phyloP scores from a whole-genome alignment of 2,797 vertebrate species.

The Leucoraja ocellata region DNA sequence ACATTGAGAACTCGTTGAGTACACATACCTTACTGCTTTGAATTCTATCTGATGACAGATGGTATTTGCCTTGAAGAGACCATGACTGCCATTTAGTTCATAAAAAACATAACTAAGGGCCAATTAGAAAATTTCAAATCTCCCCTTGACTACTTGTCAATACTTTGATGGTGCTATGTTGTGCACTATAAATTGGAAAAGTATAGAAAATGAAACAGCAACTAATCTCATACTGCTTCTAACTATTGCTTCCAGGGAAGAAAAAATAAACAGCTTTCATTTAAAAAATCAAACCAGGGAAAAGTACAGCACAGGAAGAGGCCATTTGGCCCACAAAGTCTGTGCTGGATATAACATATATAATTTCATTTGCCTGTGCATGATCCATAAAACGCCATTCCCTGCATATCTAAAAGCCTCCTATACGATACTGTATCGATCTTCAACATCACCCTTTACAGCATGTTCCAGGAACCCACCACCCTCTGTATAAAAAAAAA shows the following conservation, averaged over 20 bases:
- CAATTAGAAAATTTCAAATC: not conserved
- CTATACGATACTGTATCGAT: too few species aligned
- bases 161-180: not conserved
- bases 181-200: not conserved
- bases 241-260: not conserved
- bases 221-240: not conserved
- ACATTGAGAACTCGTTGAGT: too few species aligned
- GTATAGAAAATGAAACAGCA: not conserved
- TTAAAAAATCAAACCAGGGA: not conserved
- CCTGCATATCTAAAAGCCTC: too few species aligned
- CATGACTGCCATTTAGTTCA: not conserved
- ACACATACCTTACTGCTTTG: not conserved
- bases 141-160: not conserved
- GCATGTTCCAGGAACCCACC: too few species aligned
- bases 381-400: too few species aligned
- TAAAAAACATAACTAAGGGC: not conserved
- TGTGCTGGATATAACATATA: too few species aligned
- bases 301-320: too few species aligned
- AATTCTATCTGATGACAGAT: not conserved
- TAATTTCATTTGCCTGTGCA: too few species aligned
- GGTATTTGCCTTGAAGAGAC: slow-evolving; percentile 16
- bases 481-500: too few species aligned
- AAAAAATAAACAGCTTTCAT: not conserved
- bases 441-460: too few species aligned
- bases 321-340: too few species aligned